Conservation (phyloP, 2,888 invertebrate genomes). For the Heteromurus nitidus region DNA sequence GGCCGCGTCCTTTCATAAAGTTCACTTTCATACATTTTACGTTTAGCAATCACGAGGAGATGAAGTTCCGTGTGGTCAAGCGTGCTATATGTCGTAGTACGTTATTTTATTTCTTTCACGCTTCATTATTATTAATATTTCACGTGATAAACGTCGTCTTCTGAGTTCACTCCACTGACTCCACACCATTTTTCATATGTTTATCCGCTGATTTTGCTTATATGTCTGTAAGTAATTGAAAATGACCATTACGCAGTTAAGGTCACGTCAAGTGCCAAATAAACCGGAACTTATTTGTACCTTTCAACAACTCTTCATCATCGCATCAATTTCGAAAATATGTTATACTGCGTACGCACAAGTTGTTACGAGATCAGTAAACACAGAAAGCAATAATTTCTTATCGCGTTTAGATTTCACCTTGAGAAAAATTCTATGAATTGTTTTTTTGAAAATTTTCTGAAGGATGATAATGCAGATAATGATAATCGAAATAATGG, state of each 20-base stretch:
- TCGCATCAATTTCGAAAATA: slow-evolving; percentile 6
- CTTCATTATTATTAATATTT: slow-evolving; percentile 30
- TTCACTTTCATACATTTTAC: slow-evolving; percentile 26
- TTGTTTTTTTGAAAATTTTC: slow-evolving; percentile 17
- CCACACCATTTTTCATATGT: background rate
- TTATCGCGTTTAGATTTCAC: slow-evolving; percentile 26
- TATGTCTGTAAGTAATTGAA: slow-evolving; percentile 30
- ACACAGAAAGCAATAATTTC: background rate
- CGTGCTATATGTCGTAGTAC: too few species aligned
- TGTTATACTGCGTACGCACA: background rate
- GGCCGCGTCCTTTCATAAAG: slow-evolving; percentile 14
- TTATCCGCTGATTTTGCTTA: background rate
- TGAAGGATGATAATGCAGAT: slow-evolving; percentile 39
- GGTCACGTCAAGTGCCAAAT: slow-evolving; percentile 59
- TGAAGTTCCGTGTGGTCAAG: too few species aligned
- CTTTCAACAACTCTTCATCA: slow-evolving; percentile 54
- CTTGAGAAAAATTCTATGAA: slow-evolving; percentile 50
- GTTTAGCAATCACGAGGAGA: background rate
- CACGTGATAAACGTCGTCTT: slow-evolving; percentile 2
- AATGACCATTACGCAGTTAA: slow-evolving; percentile 53
- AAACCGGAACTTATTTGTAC: slow-evolving; percentile 63
- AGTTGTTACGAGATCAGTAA: background rate
- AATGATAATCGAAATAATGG: slow-evolving; percentile 52
- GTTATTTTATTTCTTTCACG: slow-evolving; percentile 10
- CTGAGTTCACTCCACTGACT: background rate